These are phyloP conservation scores for Engystomops pustulosus DNA, from an alignment of 2,113 vertebrate genomes.

Conservation along the genomic window DNA sequence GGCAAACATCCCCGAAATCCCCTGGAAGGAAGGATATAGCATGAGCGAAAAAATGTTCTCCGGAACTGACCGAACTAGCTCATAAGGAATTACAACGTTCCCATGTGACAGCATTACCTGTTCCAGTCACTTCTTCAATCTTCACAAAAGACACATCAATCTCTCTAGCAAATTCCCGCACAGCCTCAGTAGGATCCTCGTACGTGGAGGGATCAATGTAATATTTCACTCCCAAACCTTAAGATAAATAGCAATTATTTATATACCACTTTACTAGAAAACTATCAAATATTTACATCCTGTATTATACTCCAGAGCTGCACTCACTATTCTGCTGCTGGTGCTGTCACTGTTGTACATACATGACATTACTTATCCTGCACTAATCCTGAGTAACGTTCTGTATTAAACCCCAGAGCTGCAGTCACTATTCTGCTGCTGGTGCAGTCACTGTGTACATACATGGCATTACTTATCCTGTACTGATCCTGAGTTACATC, in stretches of 20 bases:
- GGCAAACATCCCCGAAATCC: slow-evolving; percentile 92
- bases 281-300: too few relatives aligned
- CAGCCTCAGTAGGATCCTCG: slow-evolving; percentile 92
- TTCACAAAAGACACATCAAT: slow-evolving; percentile 91
- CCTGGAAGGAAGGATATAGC: slow-evolving; percentile 74
- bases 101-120: slow-evolving; percentile 78
- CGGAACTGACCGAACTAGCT: too few relatives aligned
- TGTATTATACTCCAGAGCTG: too few relatives aligned
- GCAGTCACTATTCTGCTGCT: neutral
- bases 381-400: too few relatives aligned
- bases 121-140: slow-evolving; percentile 94
- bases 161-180: slow-evolving; percentile 92
- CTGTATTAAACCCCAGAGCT: neutral
- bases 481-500: too few relatives aligned
- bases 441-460: neutral
- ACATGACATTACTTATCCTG: too few relatives aligned
- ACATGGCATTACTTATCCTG: too few relatives aligned
- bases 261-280: neutral
- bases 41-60: neutral
- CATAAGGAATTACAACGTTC: neutral
- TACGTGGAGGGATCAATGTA: slow-evolving; percentile 96
- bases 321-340: too few relatives aligned
- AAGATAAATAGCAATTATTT: neutral
- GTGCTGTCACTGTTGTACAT: too few relatives aligned
- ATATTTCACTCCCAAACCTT: slow-evolving; percentile 53